phyloP scores from a whole-genome alignment of 2,888 invertebrate genomes.

The Oscheius sp. region DNA sequence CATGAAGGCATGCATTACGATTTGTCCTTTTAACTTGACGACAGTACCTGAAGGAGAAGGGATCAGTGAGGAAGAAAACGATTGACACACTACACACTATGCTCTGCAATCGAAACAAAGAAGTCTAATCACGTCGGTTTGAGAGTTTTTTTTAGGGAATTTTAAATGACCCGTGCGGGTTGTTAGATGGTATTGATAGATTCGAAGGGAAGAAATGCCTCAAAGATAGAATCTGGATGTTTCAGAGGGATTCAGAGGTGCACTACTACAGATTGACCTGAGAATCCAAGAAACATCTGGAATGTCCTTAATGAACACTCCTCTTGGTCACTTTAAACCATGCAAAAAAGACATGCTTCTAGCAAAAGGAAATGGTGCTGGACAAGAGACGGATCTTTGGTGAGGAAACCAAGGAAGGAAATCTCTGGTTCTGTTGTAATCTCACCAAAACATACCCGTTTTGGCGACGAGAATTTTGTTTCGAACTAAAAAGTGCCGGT shows the following conservation, averaged over 20 bases:
- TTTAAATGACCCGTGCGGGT: too few species aligned
- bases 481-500: constrained; percentile 19
- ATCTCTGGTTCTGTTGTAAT: too few species aligned
- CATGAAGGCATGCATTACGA: constrained; percentile 91
- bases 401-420: constrained; percentile 2
- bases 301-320: background rate
- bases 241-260: background rate
- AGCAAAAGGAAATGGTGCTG: background rate
- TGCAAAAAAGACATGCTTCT: constrained; percentile 10
- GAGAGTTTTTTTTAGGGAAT: background rate
- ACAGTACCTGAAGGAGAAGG: constrained; percentile 80
- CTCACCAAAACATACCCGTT: constrained; percentile 21
- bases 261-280: background rate
- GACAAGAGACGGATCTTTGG: too few species aligned
- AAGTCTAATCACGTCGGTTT: background rate
- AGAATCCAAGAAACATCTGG: background rate
- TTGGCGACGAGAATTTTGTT: constrained; percentile 18
- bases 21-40: constrained; percentile 93
- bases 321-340: background rate
- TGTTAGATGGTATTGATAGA: too few species aligned
- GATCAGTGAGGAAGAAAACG: background rate
- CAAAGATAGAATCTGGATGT: background rate
- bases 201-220: too few species aligned
- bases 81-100: constrained; percentile 24
- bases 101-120: constrained; percentile 28